phyloP scores from a whole-genome alignment of 2,888 invertebrate species.

The Rhagonycha fulva region DNA sequence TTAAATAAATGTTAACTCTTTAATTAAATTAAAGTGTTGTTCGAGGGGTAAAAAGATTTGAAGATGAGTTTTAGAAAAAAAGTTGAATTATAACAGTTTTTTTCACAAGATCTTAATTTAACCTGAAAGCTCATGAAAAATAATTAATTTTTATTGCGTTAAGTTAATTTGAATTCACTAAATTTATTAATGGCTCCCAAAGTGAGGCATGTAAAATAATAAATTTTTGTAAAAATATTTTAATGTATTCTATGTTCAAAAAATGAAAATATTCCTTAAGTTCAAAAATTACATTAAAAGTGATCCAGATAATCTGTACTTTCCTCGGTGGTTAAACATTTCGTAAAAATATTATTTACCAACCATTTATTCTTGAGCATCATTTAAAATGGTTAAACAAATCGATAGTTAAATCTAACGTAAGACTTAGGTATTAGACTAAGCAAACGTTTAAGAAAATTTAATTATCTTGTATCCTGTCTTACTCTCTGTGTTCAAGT shows the following conservation, averaged over 20 bases:
- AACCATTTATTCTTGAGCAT: background rate
- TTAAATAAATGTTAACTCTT: background rate
- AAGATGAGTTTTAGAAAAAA: no score
- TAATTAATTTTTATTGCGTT: no score
- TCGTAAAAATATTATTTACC: background rate
- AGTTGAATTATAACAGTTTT: no score
- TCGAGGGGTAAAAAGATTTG: no score
- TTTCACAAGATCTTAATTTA: no score
- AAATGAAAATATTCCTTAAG: background rate
- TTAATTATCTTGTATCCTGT: background rate
- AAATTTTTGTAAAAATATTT: no score
- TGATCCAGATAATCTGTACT: background rate
- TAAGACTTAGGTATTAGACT: background rate
- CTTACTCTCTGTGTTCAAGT: background rate
- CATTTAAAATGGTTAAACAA: background rate
- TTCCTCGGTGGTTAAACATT: background rate
- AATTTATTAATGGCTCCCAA: no score
- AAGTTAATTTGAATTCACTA: no score
- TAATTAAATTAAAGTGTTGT: no score
- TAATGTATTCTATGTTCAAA: no score
- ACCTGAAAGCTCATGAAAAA: no score
- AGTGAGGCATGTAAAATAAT: no score
- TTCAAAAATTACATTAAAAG: background rate
- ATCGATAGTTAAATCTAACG: background rate
- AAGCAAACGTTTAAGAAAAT: background rate